Evolutionary conservation across 2,113 vertebrate species (phyloP), one percentile per base, ranked within the genome.

Genomic region (Tragelaphus buxtoni): DNA sequence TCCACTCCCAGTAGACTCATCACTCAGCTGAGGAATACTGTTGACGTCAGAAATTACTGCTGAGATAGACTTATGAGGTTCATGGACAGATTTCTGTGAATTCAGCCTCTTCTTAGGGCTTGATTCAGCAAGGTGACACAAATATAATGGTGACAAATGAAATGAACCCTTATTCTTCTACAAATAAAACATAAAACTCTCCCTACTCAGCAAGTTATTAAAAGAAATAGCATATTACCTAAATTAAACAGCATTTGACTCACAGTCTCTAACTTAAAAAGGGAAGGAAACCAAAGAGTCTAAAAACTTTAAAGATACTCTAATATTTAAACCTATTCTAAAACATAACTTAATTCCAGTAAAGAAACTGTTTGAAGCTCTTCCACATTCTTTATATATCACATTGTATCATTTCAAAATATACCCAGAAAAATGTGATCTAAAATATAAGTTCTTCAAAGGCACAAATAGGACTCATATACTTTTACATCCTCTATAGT

Each of bases 121-220:
- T 89, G 55, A 84, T 94, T 94, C 91, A 89, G 45, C 61, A 94
- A 95, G 60, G 88, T 92, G 20, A 89, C 45, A 92, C 53, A 84
- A 84, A 96, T 72, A 90, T 56, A 96, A 79, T 65, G 69, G 65
- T 85, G 69, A 88, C 55, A 93, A 97, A 95, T 58, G 81, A 49
- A 80, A 96, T 56, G 61, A 97, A 91, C 28, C 7, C 2, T 86
- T 87, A 61, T 82, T 95, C 30, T 82, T 87, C 82, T 51, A 96
- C 32, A 96, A 97, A 95, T 58, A 90, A 95, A 91, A 95, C 30
- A 91, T 65, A 95, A 93, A 94, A 96, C 47, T 79, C 30, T 88
- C 53, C 53, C 45, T 74, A 90, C 51, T 84, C 84, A 88, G 65
- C 35, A 84, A 88, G 45, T 14, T 93, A 76, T 81, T 90, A 74